A percentile compares a stretch with the other conserved stretches of the same genome.
Evolutionary conservation across 92 coral and sea anemone genomes (phyloP).

Genomic region (Actinernus sp.): DNA sequence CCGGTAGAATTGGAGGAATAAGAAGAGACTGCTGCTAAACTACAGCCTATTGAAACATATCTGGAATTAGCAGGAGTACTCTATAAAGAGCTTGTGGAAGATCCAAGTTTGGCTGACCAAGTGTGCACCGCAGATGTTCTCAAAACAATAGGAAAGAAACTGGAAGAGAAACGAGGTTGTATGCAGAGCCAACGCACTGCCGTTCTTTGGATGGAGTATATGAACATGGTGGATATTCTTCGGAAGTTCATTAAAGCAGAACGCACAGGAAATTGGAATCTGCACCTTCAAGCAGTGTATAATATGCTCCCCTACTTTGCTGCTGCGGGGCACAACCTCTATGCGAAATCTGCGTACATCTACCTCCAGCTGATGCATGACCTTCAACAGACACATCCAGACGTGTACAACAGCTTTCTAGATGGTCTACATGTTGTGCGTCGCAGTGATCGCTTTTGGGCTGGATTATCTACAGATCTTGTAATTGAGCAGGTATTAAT

Average conservation of each 20-base stretch:
- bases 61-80: not conserved
- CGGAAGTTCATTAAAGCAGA: constrained; percentile 33
- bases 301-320: constrained; percentile 63
- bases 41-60: not conserved
- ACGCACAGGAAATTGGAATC: constrained; percentile 27
- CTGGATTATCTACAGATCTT: constrained; percentile 38
- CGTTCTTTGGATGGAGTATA: constrained; percentile 26
- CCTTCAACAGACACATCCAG: constrained; percentile 3
- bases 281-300: constrained; percentile 41
- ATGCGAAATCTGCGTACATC: constrained; percentile 2
- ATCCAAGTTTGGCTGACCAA: not conserved
- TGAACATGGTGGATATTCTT: constrained; percentile 25
- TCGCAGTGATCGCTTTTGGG: constrained; percentile 46
- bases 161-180: constrained; percentile 1
- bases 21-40: too few relatives aligned
- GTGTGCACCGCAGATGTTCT: not conserved
- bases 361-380: constrained; percentile 25
- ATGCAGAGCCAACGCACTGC: constrained; percentile 27
- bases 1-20: constrained; percentile 29
- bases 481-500: constrained; percentile 43
- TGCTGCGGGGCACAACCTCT: constrained; percentile 35
- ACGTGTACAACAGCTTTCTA: constrained; percentile 7
- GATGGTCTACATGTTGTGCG: constrained; percentile 36
- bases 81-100: not conserved
- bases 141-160: not conserved